These are phyloP conservation scores for Gambusia yucatana DNA, from an alignment of 2,797 vertebrate genomes.

Conservation along the genomic window DNA sequence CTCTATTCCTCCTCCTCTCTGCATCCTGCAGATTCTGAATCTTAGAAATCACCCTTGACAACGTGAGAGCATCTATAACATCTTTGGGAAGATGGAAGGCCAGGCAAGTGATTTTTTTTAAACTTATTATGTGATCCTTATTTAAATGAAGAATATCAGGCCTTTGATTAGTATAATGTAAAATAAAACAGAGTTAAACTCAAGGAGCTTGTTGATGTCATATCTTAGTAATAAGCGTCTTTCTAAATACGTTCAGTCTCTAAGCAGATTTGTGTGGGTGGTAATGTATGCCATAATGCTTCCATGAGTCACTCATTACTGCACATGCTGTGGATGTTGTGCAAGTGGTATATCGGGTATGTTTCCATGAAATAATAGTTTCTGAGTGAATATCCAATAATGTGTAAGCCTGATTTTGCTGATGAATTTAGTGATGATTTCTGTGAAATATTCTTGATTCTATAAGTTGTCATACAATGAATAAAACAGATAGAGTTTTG, in stretches of 20 bases:
- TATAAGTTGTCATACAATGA: no score
- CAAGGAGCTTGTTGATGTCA: neutral
- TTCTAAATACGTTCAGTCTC: conserved; percentile 3
- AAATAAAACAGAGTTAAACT: accelerated
- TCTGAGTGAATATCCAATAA: neutral
- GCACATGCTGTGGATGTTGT: conserved; percentile 20
- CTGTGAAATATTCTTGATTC: neutral
- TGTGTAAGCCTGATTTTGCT: neutral
- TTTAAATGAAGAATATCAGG: neutral
- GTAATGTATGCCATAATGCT: neutral
- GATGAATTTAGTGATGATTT: neutral
- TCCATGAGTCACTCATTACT: conserved; percentile 39
- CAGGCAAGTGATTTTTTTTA: conserved; percentile 44
- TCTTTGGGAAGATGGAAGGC: conserved; percentile 53
- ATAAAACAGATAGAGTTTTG: neutral
- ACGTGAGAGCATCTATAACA: no score
- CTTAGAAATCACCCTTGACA: neutral
- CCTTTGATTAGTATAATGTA: neutral
- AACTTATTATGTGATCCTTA: neutral
- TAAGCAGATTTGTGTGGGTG: conserved; percentile 28
- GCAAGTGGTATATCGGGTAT: neutral
- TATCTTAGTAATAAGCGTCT: neutral
- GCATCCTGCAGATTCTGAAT: conserved; percentile 8
- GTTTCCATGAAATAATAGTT: neutral
- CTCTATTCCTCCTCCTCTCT: neutral